phyloP scores from a whole-genome alignment of 2,888 invertebrate species.

The Lutraria lutraria region DNA sequence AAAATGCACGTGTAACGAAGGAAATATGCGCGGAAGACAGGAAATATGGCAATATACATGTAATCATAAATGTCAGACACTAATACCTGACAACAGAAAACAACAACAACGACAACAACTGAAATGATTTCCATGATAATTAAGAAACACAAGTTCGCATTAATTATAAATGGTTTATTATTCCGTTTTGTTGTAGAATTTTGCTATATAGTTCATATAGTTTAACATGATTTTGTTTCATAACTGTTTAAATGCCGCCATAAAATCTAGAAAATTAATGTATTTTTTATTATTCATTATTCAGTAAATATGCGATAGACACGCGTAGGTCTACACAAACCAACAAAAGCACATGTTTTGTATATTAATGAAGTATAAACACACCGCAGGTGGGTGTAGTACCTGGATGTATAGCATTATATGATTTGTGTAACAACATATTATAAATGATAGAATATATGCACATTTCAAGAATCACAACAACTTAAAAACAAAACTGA shows the following conservation, averaged over 20 bases:
- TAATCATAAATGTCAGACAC: neutral
- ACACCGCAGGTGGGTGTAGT: neutral
- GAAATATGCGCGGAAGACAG: neutral
- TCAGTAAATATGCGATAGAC: neutral
- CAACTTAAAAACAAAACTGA: neutral
- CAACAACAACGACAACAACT: too few relatives aligned
- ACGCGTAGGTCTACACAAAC: neutral
- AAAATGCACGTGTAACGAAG: conserved; percentile 8
- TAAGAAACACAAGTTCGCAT: too few relatives aligned
- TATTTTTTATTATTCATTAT: neutral
- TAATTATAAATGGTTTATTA: too few relatives aligned
- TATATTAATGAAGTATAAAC: neutral
- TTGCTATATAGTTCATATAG: too few relatives aligned
- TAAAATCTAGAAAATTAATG: neutral
- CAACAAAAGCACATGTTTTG: conserved; percentile 6
- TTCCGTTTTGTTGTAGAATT: too few relatives aligned
- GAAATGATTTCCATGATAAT: too few relatives aligned
- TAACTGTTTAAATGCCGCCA: neutral
- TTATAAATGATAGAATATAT: neutral
- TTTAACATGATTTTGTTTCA: too few relatives aligned
- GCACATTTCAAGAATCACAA: neutral
- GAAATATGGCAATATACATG: neutral
- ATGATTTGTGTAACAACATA: neutral
- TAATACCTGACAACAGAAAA: too few relatives aligned
- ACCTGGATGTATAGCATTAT: neutral